A percentile compares a stretch with the other conserved stretches of the same genome.
These are phyloP conservation scores for Himalopsyche phryganea DNA, from an alignment of 1,140 invertebrate genomes.

Conservation along the genomic window DNA sequence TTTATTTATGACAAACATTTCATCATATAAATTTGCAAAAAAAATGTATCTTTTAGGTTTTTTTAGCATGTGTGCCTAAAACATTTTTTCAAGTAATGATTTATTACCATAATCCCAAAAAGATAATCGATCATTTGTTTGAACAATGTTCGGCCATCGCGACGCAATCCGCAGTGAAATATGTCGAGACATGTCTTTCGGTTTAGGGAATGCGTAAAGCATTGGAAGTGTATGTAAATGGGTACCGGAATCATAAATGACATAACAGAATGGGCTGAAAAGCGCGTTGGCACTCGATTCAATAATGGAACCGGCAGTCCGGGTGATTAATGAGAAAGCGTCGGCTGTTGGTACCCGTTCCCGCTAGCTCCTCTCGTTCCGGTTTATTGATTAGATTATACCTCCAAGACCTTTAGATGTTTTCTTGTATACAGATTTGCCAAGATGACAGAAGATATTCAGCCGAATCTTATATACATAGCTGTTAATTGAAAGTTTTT, in stretches of 20 bases:
- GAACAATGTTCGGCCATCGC: too few species aligned
- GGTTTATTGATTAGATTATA: conserved; percentile 16
- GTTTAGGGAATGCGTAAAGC: neutral
- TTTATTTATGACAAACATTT: too few species aligned
- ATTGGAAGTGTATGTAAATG: conserved; percentile 1
- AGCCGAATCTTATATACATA: neutral
- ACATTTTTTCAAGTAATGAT: too few species aligned
- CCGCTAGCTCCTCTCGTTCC: conserved; percentile 1
- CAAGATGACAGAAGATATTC: neutral
- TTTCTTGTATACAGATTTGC: neutral
- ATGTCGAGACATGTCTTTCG: neutral
- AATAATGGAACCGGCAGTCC: conserved; percentile 17
- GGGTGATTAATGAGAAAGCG: conserved; percentile 13
- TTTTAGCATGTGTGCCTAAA: too few species aligned
- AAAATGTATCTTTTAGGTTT: too few species aligned
- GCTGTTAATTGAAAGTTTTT: too few species aligned
- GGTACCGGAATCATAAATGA: conserved; percentile 13
- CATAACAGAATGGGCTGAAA: conserved; percentile 18
- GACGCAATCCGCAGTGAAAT: neutral
- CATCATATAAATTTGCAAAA: too few species aligned
- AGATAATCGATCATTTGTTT: too few species aligned
- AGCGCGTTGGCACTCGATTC: conserved; percentile 11
- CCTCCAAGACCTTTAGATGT: conserved; percentile 1
- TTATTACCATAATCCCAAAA: too few species aligned
- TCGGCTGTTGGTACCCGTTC: neutral